Base-by-base conservation (phyloP, 2,888 invertebrate species). In the Hesperia comma region DNA sequence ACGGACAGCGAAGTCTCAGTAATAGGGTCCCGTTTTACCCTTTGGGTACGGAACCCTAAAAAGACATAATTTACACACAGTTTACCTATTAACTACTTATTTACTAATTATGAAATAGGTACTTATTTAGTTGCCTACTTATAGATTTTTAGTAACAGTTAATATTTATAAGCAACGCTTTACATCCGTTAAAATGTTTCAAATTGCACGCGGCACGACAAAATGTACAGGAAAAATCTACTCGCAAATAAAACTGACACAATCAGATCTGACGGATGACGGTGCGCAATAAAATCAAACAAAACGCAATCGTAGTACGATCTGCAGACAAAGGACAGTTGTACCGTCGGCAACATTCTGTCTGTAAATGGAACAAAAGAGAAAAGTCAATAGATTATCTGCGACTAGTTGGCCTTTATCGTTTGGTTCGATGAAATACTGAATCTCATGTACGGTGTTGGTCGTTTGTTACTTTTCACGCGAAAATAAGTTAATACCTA, bases 221-320 rank as follows among this genome's bases (percentile, higher is more conserved):
- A 15, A 33, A 54, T 51, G 26, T 1, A 54, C 7, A 33, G 54
- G 32, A 54, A 54, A 54, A 54, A 19, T 37, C 58, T 15, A 17
- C 15, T 32, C 49, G 19, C 49, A 60, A 49, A 60, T 49, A 32
- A 54, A 54, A 54, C 32, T 15, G 7, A 33, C 54, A 17, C 33
- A 33, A 49, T 49, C 60, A 12, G 40, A 53, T 15, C 53, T 49
- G 17, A 33, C 21, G 53, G 61, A 61, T 53, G 40, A 51, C 51
- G 61, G 40, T 61, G 41, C 10, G 41, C 61, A 40, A 53, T 61
- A 61, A 53, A 61, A 43, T 49, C 32, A 49, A 49, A 60, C 60
- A 46, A 55, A 62, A 46, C 46, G 55, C 43, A 46, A 43, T 51
- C 61, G 49, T 19, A 19, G 15, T 26, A 12, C 37, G 19, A 60